A percentile compares a stretch with the other conserved stretches of the same genome.
phyloP scores from a whole-genome alignment of 92 coral and sea anemone genomes.

The Actinostola sp. region DNA sequence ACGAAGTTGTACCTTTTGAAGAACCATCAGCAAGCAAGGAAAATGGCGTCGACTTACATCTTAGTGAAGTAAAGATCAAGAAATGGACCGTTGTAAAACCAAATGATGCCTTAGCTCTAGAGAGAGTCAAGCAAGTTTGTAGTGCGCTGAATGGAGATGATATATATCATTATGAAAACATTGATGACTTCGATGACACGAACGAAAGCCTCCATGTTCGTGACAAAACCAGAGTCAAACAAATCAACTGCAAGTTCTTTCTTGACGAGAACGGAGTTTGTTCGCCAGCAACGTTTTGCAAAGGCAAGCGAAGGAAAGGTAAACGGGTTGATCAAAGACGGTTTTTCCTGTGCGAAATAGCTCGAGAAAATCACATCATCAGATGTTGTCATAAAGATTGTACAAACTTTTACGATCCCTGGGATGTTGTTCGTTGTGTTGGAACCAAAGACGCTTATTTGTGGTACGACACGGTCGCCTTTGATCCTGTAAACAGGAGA shows the following conservation, averaged over 20 bases:
- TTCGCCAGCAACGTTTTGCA: background rate
- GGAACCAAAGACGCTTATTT: slow-evolving; percentile 2
- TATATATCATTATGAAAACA: slow-evolving; percentile 35
- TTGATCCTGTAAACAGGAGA: slow-evolving; percentile 3
- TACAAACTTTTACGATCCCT: slow-evolving; percentile 13
- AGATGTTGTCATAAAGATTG: slow-evolving; percentile 13
- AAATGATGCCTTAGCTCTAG: background rate
- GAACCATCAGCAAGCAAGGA: background rate
- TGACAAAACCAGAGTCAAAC: background rate
- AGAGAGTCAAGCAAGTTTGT: slow-evolving; percentile 32
- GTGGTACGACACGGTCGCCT: slow-evolving; percentile 12
- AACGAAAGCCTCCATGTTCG: background rate
- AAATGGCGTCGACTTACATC: background rate
- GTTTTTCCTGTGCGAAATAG: slow-evolving; percentile 13
- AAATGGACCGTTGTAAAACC: background rate
- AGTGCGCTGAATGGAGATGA: slow-evolving; percentile 21
- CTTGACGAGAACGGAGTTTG: background rate
- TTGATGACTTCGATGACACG: slow-evolving; percentile 43
- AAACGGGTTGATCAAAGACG: background rate
- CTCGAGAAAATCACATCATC: background rate
- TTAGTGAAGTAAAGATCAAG: slow-evolving; percentile 13
- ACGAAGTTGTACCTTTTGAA: background rate
- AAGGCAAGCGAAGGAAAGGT: background rate
- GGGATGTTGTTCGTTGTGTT: slow-evolving; percentile 7
- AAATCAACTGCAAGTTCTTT: slow-evolving; percentile 2